Base-by-base conservation (phyloP, 2,888 invertebrate species). In the Acronicta leporina region DNA sequence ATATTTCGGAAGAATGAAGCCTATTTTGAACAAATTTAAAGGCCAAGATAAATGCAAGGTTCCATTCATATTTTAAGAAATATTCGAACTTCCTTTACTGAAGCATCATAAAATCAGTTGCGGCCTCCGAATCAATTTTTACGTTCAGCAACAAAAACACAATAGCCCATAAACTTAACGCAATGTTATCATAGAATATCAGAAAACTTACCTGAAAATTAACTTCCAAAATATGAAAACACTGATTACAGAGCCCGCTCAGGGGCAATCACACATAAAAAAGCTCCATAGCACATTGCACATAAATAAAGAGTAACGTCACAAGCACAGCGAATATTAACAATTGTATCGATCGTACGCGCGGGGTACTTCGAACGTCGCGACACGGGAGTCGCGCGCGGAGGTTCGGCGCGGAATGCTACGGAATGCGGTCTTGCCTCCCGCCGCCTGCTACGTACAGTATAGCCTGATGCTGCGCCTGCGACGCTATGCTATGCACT, bases 371-470 rank as follows among this genome's bases (percentile, higher is more conserved):
- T 78, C 91, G 78, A 85, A 84, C 91, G 89, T 68, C 92, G 89
- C 92, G 92, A 92, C 92, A 88, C 91, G 70, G 47, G 59, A 79
- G 90, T 92, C 93, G 91, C 92, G 90, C 88, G 89, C 88, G 84
- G 92, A 92, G 92, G 85, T 86, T 91, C 82, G 84, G 86, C 94
- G 92, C 94, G 90, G 87, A 93, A 85, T 94, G 89, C 76, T 90
- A 89, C 92, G 89, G 87, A 93, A 85, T 93, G 89, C 75, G 69
- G 73, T 64, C 45, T 69, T 20, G 60, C 62, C 71, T 63, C 74
- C 73, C 73, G 60, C 67, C 64, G 68, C 68, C 67, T 57, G 64
- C 63, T 56, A 63, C n/a, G n/a, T n/a, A n/a, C 57, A 71, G 49
- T 57, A 63, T 59, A 73, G 72, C 66, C 58, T 70, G 79, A 83